phyloP scores from a whole-genome alignment of 2,797 vertebrate genomes.

The Dicrostonyx torquatus region DNA sequence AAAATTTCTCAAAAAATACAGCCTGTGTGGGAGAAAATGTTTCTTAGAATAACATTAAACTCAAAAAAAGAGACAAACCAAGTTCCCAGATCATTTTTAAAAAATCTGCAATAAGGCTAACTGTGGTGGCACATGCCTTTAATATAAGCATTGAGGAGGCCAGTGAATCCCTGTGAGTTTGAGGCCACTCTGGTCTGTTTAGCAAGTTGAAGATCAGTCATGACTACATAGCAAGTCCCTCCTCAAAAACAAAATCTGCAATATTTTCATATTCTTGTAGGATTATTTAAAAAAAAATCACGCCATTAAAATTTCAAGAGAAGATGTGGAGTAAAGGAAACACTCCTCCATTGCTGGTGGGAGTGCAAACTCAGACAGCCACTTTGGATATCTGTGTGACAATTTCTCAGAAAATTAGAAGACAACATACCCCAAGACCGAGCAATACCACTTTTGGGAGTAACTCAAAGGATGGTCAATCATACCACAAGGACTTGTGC shows the following conservation, averaged over 20 bases:
- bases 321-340: no score
- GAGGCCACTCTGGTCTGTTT: neutral
- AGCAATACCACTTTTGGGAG: no score
- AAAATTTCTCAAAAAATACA: neutral
- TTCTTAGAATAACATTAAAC: neutral
- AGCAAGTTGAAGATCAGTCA: neutral
- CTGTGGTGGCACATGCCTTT: neutral
- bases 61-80: neutral
- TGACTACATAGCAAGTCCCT: neutral
- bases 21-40: neutral
- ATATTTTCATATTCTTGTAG: neutral
- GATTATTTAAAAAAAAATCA: neutral
- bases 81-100: neutral
- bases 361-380: no score
- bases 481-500: no score
- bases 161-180: neutral
- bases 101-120: no score
- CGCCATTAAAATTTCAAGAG: neutral
- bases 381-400: no score
- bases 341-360: no score
- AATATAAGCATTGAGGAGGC: neutral
- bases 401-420: no score
- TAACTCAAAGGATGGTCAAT: no score
- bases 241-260: neutral
- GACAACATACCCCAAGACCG: no score